Percentiles rank a stretch among this genome's conserved stretches.
Evolutionary conservation across 2,888 invertebrate genomes (phyloP).

Genomic region (Acleris cristana): DNA sequence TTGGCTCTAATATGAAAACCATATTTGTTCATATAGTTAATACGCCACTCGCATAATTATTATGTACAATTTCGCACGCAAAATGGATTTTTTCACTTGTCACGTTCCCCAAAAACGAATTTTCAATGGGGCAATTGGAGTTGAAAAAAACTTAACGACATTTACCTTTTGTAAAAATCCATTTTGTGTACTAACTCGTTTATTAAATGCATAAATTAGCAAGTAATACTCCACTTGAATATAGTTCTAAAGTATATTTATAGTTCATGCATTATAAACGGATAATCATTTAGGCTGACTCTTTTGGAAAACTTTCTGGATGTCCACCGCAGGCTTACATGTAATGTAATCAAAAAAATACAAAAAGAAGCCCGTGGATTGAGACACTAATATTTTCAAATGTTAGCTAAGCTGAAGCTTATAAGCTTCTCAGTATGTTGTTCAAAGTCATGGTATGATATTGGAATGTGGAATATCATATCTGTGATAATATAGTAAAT

Average conservation of each 20-base stretch:
- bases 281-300: constrained; percentile 50
- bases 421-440: constrained; percentile 50
- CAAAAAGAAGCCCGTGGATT: constrained; percentile 46
- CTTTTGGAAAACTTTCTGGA: constrained; percentile 44
- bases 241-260: constrained; percentile 53
- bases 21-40: constrained; percentile 34
- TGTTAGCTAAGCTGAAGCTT: constrained; percentile 47
- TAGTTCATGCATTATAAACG: constrained; percentile 53
- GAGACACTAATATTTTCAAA: constrained; percentile 47
- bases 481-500: constrained; percentile 48
- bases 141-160: neutral
- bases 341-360: constrained; percentile 31
- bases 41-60: constrained; percentile 24
- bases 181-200: constrained; percentile 45
- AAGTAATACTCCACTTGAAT: constrained; percentile 58
- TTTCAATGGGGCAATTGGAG: neutral
- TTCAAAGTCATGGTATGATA: constrained; percentile 43
- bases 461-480: constrained; percentile 50
- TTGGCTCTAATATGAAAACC: constrained; percentile 45
- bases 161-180: constrained; percentile 3
- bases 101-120: neutral
- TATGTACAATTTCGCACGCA: constrained; percentile 18
- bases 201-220: constrained; percentile 52
- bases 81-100: constrained; percentile 26
- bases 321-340: constrained; percentile 44